phyloP scores from a whole-genome alignment of 2,113 vertebrate species.

The Aramus guarauna region DNA sequence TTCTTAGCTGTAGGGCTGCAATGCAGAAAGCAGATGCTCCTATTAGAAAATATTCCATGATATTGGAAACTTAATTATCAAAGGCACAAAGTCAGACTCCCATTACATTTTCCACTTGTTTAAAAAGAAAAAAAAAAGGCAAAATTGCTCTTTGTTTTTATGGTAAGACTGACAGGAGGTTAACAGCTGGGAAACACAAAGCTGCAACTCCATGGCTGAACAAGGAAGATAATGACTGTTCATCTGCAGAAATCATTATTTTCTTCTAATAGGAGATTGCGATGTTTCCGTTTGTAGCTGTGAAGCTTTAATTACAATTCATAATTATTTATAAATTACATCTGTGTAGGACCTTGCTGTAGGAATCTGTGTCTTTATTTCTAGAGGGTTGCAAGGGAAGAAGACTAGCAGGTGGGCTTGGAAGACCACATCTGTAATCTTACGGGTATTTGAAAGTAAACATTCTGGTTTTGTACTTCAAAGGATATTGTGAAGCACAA shows the following conservation, averaged over 20 bases:
- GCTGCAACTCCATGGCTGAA: neutral
- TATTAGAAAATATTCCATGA: neutral
- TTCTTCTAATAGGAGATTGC: neutral
- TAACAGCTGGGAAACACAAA: slow-evolving; percentile 3
- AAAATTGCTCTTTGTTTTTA: neutral
- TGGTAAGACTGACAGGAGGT: neutral
- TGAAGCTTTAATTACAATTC: neutral
- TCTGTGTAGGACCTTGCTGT: neutral
- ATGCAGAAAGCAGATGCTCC: slow-evolving; percentile 5
- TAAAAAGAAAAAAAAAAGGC: neutral
- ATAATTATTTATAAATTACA: neutral
- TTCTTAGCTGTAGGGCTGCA: slow-evolving; percentile 20
- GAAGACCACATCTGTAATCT: neutral
- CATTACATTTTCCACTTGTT: neutral
- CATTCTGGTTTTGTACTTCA: neutral
- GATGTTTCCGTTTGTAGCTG: slow-evolving; percentile 4
- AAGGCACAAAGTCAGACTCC: neutral
- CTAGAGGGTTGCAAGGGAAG: neutral
- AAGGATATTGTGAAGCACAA: neutral
- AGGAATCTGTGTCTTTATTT: neutral
- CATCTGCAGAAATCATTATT: neutral
- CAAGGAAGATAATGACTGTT: neutral
- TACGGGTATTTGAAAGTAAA: neutral
- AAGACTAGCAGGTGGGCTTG: neutral
- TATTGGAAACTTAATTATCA: slow-evolving; percentile 1